Evolutionary conservation across 1,140 invertebrate genomes (phyloP).

Genomic region (Riptortus pedestris): DNA sequence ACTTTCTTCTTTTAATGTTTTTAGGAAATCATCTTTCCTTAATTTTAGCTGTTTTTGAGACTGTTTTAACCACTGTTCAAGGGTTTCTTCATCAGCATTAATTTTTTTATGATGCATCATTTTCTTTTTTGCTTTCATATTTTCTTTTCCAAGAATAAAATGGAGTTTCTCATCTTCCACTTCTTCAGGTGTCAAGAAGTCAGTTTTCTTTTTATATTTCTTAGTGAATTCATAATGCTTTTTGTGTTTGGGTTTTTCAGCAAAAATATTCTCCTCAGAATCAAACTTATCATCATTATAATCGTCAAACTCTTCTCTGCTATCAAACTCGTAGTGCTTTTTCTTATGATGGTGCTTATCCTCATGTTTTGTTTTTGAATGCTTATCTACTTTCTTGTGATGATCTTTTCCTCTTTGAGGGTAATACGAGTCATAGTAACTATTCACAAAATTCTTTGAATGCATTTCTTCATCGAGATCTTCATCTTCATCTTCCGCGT

Average conservation of each 20-base stretch:
- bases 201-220: constrained; percentile 2
- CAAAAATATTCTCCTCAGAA: too few species aligned
- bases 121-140: constrained; percentile 11
- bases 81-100: constrained; percentile 25
- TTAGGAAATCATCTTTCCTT: constrained; percentile 29
- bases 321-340: constrained; percentile 20
- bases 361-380: neutral
- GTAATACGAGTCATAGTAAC: neutral
- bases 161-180: constrained; percentile 14
- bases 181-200: neutral
- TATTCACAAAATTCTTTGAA: neutral
- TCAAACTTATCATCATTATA: constrained; percentile 3
- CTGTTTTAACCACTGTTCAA: constrained; percentile 26
- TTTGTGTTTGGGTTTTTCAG: constrained; percentile 19
- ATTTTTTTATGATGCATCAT: constrained; percentile 2
- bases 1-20: constrained; percentile 25
- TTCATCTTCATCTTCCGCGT: neutral
- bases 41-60: constrained; percentile 28
- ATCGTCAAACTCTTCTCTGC: neutral
- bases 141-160: constrained; percentile 11
- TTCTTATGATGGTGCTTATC: constrained; percentile 14
- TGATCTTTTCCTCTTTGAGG: neutral
- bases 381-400: constrained; percentile 10
- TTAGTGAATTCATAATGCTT: constrained; percentile 15
- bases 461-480: neutral